Base-by-base conservation (phyloP, 2,113 vertebrate genomes). In the Craseonycteris thonglongyai region DNA sequence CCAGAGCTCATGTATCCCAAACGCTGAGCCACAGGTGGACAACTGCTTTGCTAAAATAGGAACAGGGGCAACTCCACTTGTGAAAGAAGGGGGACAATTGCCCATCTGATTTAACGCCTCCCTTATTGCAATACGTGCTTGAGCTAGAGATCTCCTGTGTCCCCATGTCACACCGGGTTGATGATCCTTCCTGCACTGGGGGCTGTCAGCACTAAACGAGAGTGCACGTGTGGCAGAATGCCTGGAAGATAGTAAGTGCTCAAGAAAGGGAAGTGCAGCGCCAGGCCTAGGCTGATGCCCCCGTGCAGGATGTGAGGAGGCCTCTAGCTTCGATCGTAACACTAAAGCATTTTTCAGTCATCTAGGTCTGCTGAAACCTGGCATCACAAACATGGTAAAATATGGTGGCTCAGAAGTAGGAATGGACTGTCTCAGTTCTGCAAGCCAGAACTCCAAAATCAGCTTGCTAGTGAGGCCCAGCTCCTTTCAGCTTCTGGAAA, bases 381-480 rank as follows among this genome's bases (percentile, higher is more conserved):
- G 9, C 12, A 16, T 30, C 10, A 5, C 85, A 47, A 24, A 65
- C 16, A n/a, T n/a, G n/a, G n/a, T n/a, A n/a, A n/a, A n/a, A n/a
- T 5, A 2, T n/a, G 74, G 21, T 54, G 40, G 5, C 42, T 68
- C 58, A 33, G 69, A 33, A 58, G 15, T 21, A 49, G 35, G n/a
- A 72, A 30, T 33, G 26, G 45, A 49, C 6, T 47, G 26, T 66
- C 26, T 80, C 56, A 45, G 30, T 71, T 38, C 79, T 66, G 40
- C 35, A 93, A 54, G 16, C 51, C 24, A 22, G 35, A 74, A 79
- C 38, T 49, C 19, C 33, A 82, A 75, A 35, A 21, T 22, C 69
- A n/a, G 2, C 15, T 0, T 21, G 49, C 35, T 28, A 8, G 40
- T 16, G 24, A 63, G n/a, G 30, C 38, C 47, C 15, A 1, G 5